Percentiles rank a stretch among this genome's conserved stretches.
Conservation (phyloP, 2,797 vertebrate species). For the Gallinago nigripennis region DNA sequence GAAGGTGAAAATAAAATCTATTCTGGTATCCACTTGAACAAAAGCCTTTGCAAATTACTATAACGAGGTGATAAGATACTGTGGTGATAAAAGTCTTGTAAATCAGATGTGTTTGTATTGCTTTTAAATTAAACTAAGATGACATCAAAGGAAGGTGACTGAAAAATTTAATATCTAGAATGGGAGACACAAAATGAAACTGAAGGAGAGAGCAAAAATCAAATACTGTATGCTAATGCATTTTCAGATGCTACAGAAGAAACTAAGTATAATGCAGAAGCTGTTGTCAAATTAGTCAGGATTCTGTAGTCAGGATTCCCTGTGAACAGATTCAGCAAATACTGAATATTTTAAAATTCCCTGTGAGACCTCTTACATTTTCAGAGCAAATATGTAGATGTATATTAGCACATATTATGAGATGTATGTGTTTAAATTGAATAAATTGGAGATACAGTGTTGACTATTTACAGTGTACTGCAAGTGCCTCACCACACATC, state of each 20-base stretch:
- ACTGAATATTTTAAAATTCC: background rate
- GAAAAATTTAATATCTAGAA: slow-evolving; percentile 12
- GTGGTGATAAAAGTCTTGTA: slow-evolving; percentile 9
- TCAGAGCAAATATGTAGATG: background rate
- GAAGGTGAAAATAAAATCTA: background rate
- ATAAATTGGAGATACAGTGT: background rate
- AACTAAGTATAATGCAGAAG: background rate
- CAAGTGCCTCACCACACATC: accelerated
- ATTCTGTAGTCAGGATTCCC: background rate
- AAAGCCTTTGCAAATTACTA: background rate
- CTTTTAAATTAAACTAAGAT: slow-evolving; percentile 20
- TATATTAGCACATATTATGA: accelerated
- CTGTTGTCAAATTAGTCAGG: background rate
- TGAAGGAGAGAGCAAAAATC: background rate
- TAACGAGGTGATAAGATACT: background rate
- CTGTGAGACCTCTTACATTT: background rate
- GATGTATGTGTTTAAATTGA: background rate
- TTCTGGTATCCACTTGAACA: background rate
- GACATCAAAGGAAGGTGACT: background rate
- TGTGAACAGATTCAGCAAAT: background rate
- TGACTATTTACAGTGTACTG: background rate
- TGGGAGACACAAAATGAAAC: background rate
- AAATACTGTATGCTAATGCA: background rate
- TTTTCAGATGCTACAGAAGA: background rate
- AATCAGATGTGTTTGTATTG: slow-evolving; percentile 1